phyloP scores from a whole-genome alignment of 2,888 invertebrate genomes.

The Pharmacophagus antenor region DNA sequence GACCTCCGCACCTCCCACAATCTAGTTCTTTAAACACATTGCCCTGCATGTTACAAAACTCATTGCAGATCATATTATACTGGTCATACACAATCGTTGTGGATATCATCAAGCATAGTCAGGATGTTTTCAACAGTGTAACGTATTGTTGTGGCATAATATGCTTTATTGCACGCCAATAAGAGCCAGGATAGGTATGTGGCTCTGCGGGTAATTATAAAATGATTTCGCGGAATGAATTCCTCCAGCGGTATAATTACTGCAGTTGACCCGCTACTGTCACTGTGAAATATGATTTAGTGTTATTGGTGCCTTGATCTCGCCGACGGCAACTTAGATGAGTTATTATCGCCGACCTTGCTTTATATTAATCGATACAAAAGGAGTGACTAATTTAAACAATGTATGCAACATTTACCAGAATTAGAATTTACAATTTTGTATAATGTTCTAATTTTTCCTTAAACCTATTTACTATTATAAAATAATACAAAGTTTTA shows the following conservation, averaged over 20 bases:
- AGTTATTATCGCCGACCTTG: slow-evolving; percentile 15
- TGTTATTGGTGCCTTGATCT: slow-evolving; percentile 35
- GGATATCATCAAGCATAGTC: slow-evolving; percentile 50
- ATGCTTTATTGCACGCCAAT: slow-evolving; percentile 34
- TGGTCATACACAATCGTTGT: slow-evolving; percentile 48
- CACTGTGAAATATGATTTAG: slow-evolving; percentile 43
- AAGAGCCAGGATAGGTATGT: slow-evolving; percentile 31
- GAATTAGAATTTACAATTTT: no score
- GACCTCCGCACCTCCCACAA: slow-evolving; percentile 39
- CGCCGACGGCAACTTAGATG: slow-evolving; percentile 14
- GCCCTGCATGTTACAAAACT: background rate
- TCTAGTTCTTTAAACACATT: background rate
- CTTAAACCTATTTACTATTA: no score
- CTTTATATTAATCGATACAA: slow-evolving; percentile 10
- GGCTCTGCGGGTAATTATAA: slow-evolving; percentile 17
- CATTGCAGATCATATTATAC: slow-evolving; percentile 38
- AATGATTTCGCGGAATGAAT: slow-evolving; percentile 47
- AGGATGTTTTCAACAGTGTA: slow-evolving; percentile 40
- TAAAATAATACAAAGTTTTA: no score
- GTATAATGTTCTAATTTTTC: background rate
- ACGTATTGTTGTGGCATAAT: slow-evolving; percentile 32
- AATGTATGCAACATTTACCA: background rate
- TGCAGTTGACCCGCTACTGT: slow-evolving; percentile 51
- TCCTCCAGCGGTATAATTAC: slow-evolving; percentile 46
- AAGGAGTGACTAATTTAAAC: background rate